Base-by-base conservation (phyloP, 2,113 vertebrate species). In the Chrysemys picta region DNA sequence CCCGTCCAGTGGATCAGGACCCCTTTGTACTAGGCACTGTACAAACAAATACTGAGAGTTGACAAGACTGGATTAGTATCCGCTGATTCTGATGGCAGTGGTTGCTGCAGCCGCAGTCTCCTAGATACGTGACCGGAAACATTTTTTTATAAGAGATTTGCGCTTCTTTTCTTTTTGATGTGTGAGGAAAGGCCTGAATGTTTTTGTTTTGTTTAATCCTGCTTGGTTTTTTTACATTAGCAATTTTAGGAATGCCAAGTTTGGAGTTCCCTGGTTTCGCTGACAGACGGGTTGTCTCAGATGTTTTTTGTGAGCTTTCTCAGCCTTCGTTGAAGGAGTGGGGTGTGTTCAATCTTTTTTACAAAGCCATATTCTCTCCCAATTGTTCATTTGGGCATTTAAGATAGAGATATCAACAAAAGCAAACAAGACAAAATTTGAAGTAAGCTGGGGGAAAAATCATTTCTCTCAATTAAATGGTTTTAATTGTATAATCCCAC, bases 361-460 rank as follows among this genome's bases (percentile, higher is more conserved):
- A 50, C 2, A 82, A 92, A 83, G 25, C 38, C 2, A 9, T 3
- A 1, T 2, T 0, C 0, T 1, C 8, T 50, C 52, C 8, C 35
- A 82, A n/a, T 25, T 52, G 42, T 90, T 93, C 12, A 57, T 94
- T 97, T 75, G 87, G 42, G 56, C 45, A 19, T 93, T 85, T 93
- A 87, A 62, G 91, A 84, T 91, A 96, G 17, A 94, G 53, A 62
- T 85, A 93, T 89, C 10, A 96, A 82, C 90, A 90, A 52, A 91
- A 95, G 90, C 69, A 96, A 92, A 80, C 3, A 62, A 80, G 45
- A 80, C 80, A 95, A 94, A 97, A 97, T 97, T 94, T 95, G 92
- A 97, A 96, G 81, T 81, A 95, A 91, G 45, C 91, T 83, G 72
- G 85, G 19, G 54, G 19, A 88, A 94, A 97, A 96, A 94, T 62